Percentiles rank a stretch among this genome's conserved stretches.
Conservation (phyloP, 1,140 invertebrate genomes). For the Dreissena polymorpha region DNA sequence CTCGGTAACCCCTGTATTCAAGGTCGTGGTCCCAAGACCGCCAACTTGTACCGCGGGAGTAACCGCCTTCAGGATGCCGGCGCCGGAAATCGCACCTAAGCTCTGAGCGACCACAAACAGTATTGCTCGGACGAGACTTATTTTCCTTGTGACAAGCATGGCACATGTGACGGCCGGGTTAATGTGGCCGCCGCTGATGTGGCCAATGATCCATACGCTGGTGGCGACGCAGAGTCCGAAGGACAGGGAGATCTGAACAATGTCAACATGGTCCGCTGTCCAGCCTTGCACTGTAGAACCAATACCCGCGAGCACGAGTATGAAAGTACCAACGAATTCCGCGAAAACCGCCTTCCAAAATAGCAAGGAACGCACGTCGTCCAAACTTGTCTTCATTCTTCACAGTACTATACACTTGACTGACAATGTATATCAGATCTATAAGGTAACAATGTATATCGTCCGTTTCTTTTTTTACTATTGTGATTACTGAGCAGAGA, state of each 20-base stretch:
- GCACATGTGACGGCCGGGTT: slow-evolving; percentile 93
- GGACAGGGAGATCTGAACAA: slow-evolving; percentile 69
- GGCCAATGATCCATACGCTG: slow-evolving; percentile 83
- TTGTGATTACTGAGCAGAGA: too few relatives aligned
- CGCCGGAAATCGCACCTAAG: slow-evolving; percentile 89
- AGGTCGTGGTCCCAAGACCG: slow-evolving; percentile 83
- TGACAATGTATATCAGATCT: too few relatives aligned
- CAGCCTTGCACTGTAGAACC: slow-evolving; percentile 83
- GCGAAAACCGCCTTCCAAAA: slow-evolving; percentile 80
- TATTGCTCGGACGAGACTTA: slow-evolving; percentile 72
- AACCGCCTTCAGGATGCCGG: slow-evolving; percentile 84
- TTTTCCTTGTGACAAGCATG: slow-evolving; percentile 82
- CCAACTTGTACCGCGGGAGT: slow-evolving; percentile 82
- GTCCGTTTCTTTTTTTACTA: too few relatives aligned
- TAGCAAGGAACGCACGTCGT: slow-evolving; percentile 67
- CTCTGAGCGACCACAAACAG: slow-evolving; percentile 77
- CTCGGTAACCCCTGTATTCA: slow-evolving; percentile 36
- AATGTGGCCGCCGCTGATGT: slow-evolving; percentile 93
- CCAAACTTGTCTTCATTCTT: slow-evolving; percentile 67
- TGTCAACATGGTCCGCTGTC: slow-evolving; percentile 57
- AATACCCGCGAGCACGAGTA: slow-evolving; percentile 91
- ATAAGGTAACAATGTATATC: too few relatives aligned
- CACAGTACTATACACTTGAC: too few relatives aligned
- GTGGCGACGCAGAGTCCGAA: slow-evolving; percentile 77
- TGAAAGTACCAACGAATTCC: slow-evolving; percentile 92